Conservation (phyloP, 1,140 invertebrate genomes). For the Cydia amplana region DNA sequence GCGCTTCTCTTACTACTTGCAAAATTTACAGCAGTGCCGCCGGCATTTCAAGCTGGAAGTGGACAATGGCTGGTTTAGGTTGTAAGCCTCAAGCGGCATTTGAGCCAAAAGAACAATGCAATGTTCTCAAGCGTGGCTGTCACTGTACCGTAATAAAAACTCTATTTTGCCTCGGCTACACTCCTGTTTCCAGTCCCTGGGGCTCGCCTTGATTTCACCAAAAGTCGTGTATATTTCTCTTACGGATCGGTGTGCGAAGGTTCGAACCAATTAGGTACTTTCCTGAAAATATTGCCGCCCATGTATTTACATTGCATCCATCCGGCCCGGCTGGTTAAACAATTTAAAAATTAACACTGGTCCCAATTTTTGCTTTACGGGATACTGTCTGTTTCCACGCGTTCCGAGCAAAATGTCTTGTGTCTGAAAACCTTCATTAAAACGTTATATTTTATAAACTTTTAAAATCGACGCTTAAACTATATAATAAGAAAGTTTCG, state of each 20-base stretch:
- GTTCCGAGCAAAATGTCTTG: background rate
- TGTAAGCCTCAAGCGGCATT: slow-evolving; percentile 17
- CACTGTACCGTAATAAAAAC: slow-evolving; percentile 30
- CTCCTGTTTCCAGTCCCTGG: background rate
- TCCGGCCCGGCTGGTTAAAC: slow-evolving; percentile 15
- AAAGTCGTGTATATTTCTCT: background rate
- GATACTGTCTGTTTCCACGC: background rate
- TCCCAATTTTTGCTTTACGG: slow-evolving; percentile 12
- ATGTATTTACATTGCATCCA: background rate
- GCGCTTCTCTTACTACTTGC: background rate
- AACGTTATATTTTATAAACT: slow-evolving; percentile 20
- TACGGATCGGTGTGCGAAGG: background rate
- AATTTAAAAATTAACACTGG: slow-evolving; percentile 21
- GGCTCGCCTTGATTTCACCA: slow-evolving; percentile 18
- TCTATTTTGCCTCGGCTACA: slow-evolving; percentile 16
- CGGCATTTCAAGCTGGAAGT: background rate
- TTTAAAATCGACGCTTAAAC: background rate
- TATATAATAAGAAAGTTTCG: too few species aligned
- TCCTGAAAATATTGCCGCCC: background rate
- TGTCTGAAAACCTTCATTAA: background rate
- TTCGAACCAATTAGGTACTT: background rate
- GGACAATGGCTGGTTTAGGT: slow-evolving; percentile 25
- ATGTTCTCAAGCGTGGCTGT: slow-evolving; percentile 28
- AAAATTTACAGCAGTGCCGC: background rate
- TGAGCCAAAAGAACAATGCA: slow-evolving; percentile 25